Evolutionary conservation across 2,113 vertebrate genomes (phyloP).

Genomic region (Myrmecobius fasciatus): DNA sequence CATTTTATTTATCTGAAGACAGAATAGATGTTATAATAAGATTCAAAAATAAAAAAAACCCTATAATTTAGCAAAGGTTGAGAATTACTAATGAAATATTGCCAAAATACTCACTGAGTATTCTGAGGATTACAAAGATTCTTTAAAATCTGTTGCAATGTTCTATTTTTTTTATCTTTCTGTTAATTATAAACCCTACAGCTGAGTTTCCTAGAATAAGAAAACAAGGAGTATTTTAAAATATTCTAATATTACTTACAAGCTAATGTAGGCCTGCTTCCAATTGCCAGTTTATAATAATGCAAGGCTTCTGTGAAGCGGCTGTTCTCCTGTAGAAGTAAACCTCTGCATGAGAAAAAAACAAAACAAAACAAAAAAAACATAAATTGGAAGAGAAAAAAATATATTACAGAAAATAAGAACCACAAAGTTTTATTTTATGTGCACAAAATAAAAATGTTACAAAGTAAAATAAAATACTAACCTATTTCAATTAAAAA

Average conservation of each 20-base stretch:
- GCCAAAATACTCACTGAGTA: neutral
- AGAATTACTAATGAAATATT: neutral
- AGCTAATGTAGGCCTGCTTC: conserved; percentile 97
- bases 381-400: conserved; percentile 13
- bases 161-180: neutral
- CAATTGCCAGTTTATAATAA: conserved; percentile 98
- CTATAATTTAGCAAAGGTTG: neutral
- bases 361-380: no score
- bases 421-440: conserved; percentile 55
- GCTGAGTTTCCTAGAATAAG: conserved; percentile 20
- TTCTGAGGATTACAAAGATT: neutral
- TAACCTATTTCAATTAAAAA: conserved; percentile 54
- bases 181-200: neutral
- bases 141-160: neutral
- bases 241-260: conserved; percentile 90
- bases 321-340: conserved; percentile 97
- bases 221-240: conserved; percentile 61
- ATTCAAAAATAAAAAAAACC: neutral
- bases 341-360: conserved; percentile 87
- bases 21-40: neutral
- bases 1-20: neutral
- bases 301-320: conserved; percentile 96
- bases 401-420: neutral
- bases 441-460: conserved; percentile 59
- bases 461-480: conserved; percentile 49